Percentiles rank a stretch among this genome's conserved stretches.
Conservation (phyloP, 2,113 vertebrate genomes). For the Nymphicus hollandicus region DNA sequence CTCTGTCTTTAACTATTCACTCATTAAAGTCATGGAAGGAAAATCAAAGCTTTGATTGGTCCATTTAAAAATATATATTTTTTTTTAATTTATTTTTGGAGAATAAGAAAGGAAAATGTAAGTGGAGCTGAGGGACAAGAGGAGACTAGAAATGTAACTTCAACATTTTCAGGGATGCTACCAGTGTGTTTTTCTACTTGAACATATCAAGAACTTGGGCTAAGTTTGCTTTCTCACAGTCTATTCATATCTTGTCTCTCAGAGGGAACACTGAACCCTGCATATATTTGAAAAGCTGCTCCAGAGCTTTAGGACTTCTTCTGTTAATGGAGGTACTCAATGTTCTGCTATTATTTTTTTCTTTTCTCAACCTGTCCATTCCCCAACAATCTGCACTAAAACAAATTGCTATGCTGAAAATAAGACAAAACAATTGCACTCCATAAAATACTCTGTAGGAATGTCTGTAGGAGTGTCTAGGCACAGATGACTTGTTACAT, state of each 20-base stretch:
- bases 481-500: background rate
- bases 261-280: background rate
- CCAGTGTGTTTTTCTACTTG: background rate
- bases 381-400: background rate
- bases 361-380: background rate
- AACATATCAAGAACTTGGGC: background rate
- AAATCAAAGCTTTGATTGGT: background rate
- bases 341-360: slow-evolving; percentile 31
- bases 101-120: background rate
- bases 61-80: background rate
- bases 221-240: background rate
- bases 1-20: background rate
- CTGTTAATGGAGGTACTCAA: background rate
- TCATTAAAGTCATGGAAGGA: background rate
- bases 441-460: background rate
- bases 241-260: slow-evolving; percentile 19
- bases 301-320: background rate
- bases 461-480: background rate
- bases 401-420: background rate
- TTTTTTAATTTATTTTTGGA: background rate
- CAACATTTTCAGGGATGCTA: background rate
- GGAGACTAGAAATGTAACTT: background rate
- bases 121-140: background rate
- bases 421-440: background rate
- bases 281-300: slow-evolving; percentile 5